Conservation (phyloP, 37 sponge, comb jelly and placozoan genomes). For the Oopsacas minuta region DNA sequence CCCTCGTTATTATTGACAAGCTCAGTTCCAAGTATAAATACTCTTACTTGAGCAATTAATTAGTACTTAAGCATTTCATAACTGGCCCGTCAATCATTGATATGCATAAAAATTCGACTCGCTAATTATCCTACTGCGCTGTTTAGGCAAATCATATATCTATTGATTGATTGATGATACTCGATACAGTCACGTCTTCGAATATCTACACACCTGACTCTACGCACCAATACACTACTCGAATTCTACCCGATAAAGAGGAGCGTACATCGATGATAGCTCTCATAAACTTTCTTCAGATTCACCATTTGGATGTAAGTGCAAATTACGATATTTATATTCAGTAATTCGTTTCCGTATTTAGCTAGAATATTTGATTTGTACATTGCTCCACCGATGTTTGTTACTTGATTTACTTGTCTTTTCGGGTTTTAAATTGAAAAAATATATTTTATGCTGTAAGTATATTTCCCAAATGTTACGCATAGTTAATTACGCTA, state of each 20-base stretch:
- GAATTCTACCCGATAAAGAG: background rate
- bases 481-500: background rate
- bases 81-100: background rate
- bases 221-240: background rate
- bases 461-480: too few relatives aligned
- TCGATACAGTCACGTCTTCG: background rate
- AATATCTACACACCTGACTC: background rate
- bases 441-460: too few relatives aligned
- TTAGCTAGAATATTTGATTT: background rate
- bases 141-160: background rate
- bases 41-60: slow-evolving; percentile 13
- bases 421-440: too few relatives aligned
- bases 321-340: background rate
- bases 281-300: background rate
- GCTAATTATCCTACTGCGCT: background rate
- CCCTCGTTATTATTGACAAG: slow-evolving; percentile 8
- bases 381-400: too few relatives aligned
- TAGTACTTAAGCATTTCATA: background rate
- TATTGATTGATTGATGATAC: background rate
- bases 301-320: background rate
- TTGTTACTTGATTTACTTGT: too few relatives aligned
- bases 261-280: background rate
- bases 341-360: background rate
- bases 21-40: slow-evolving; percentile 3
- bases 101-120: too few relatives aligned